phyloP scores from a whole-genome alignment of 2,888 invertebrate species.

The Rhamphomyia laevipes region DNA sequence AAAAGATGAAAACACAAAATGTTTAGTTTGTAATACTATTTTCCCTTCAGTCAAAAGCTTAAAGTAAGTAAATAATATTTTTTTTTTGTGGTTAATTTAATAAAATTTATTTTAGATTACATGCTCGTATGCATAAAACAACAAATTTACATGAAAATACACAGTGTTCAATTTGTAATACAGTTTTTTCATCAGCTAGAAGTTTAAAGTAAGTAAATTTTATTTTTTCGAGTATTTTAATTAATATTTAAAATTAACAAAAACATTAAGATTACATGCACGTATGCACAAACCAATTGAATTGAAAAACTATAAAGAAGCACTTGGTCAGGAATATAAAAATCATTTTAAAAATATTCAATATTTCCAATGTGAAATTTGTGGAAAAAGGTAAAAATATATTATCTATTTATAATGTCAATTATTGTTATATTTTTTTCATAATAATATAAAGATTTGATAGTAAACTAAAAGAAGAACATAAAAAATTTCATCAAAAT shows the following conservation, averaged over 20 bases:
- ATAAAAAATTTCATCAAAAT: conserved; percentile 39
- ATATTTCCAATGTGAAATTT: conserved; percentile 42
- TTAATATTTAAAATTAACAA: too few species aligned
- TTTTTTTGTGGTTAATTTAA: too few species aligned
- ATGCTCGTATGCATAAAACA: conserved; percentile 12
- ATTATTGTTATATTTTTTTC: not conserved
- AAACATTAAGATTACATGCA: conserved; percentile 45
- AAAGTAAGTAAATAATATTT: too few species aligned
- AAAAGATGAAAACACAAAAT: too few species aligned
- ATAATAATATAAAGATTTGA: not conserved
- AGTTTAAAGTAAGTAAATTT: conserved; percentile 29
- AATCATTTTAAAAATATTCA: conserved; percentile 29
- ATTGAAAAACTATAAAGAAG: conserved; percentile 33
- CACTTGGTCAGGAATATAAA: conserved; percentile 27
- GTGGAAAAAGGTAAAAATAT: conserved; percentile 38
- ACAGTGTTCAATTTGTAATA: conserved; percentile 52
- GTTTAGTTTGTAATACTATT: too few species aligned
- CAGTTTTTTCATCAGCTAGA: conserved; percentile 54
- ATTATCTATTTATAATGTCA: not conserved
- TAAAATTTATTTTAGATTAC: conserved; percentile 10
- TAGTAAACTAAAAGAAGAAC: not conserved
- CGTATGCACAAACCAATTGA: conserved; percentile 62
- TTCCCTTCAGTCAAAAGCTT: too few species aligned
- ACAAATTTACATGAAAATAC: not conserved
- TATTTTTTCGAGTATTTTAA: not conserved